Conservation (phyloP, 2,888 invertebrate species). For the Neoaliturus tenellus region DNA sequence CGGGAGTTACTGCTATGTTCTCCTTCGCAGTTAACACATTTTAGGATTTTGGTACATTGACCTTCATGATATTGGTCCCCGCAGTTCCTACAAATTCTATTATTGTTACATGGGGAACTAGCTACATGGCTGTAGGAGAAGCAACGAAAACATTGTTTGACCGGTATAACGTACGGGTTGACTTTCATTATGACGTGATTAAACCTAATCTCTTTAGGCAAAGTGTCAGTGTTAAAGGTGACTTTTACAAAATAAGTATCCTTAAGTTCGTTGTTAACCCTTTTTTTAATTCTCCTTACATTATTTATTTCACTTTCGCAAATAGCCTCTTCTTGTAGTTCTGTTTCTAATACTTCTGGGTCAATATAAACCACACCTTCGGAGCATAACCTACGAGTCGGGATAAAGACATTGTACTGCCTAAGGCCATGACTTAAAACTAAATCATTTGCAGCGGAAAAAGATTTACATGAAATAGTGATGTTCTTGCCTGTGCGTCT, state of each 20-base stretch:
- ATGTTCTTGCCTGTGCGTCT: not conserved
- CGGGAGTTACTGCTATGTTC: not conserved
- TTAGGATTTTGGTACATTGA: not conserved
- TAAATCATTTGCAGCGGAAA: not conserved
- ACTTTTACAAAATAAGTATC: not conserved
- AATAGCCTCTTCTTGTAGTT: not conserved
- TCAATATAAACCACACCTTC: not conserved
- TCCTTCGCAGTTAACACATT: not conserved
- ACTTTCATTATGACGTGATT: not conserved
- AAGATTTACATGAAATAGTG: too few species aligned
- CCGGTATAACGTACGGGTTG: not conserved
- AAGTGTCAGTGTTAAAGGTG: not conserved
- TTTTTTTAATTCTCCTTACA: not conserved
- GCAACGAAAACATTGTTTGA: not conserved
- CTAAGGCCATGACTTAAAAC: not conserved
- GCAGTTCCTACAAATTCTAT: not conserved
- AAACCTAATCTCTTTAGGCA: not conserved
- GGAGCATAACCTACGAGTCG: not conserved
- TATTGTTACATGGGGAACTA: not conserved
- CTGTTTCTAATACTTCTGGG: not conserved
- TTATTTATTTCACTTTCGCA: not conserved
- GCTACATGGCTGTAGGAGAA: not conserved
- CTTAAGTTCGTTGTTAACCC: not conserved
- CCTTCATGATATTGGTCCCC: not conserved
- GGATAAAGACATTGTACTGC: not conserved